A percentile compares a stretch with the other conserved stretches of the same genome.
Conservation (phyloP, 2,113 vertebrate species). For the Centrocercus urophasianus region DNA sequence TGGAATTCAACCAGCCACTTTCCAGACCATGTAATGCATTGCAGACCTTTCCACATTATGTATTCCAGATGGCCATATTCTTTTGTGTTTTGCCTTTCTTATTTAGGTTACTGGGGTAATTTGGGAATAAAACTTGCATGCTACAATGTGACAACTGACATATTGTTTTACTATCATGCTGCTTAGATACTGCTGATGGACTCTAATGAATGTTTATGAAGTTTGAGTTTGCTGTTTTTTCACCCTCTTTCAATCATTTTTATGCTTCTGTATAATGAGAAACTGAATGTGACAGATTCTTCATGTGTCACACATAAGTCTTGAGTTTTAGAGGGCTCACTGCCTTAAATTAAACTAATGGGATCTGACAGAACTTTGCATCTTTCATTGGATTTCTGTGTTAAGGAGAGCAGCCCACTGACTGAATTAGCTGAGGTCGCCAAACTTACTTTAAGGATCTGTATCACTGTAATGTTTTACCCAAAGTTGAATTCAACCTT, state of each 20-base stretch:
- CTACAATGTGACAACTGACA: slow-evolving; percentile 71
- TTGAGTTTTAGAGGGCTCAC: background rate
- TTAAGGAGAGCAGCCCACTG: background rate
- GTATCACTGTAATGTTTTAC: background rate
- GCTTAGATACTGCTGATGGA: background rate
- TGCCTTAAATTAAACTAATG: background rate
- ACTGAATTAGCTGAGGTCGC: slow-evolving; percentile 32
- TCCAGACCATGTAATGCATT: slow-evolving; percentile 87
- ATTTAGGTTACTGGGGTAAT: slow-evolving; percentile 73
- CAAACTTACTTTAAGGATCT: slow-evolving; percentile 31
- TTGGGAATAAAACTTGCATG: slow-evolving; percentile 70
- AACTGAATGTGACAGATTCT: background rate
- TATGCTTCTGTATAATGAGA: slow-evolving; percentile 14
- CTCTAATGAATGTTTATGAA: slow-evolving; percentile 37
- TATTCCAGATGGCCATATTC: slow-evolving; percentile 83
- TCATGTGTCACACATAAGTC: background rate
- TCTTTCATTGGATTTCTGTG: background rate
- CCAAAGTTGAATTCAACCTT: background rate
- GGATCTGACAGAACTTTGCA: background rate
- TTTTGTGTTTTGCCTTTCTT: slow-evolving; percentile 76
- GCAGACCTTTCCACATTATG: slow-evolving; percentile 83
- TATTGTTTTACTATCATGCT: slow-evolving; percentile 14
- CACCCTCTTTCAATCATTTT: slow-evolving; percentile 5
- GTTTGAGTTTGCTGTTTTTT: background rate
- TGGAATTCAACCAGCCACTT: slow-evolving; percentile 85